A percentile compares a stretch with the other conserved stretches of the same genome.
Conservation (phyloP, 2,113 vertebrate genomes). For the Tapirus terrestris region DNA sequence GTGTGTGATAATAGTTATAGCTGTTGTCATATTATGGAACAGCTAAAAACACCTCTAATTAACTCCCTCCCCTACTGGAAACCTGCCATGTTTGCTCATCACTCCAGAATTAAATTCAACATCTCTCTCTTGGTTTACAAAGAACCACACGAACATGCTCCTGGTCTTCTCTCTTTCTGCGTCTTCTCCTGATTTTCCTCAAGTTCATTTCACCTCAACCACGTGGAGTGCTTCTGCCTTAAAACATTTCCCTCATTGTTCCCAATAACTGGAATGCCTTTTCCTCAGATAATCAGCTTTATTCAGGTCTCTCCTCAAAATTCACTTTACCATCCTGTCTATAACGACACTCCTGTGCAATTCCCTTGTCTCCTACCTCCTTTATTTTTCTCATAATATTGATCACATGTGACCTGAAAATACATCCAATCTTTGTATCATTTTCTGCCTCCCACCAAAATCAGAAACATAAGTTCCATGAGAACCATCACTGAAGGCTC, state of each 20-base stretch:
- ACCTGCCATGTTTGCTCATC: neutral
- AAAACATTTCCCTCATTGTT: neutral
- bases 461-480: neutral
- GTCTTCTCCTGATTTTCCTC: neutral
- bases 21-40: neutral
- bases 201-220: neutral
- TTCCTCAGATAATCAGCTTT: neutral
- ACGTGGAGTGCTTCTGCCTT: neutral
- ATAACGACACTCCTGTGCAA: neutral
- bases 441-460: neutral
- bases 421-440: neutral
- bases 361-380: neutral
- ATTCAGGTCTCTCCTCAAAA: neutral
- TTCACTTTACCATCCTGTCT: neutral
- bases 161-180: neutral
- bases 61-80: neutral
- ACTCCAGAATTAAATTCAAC: neutral
- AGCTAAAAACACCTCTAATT: neutral
- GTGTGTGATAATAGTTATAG: neutral
- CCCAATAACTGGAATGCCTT: neutral
- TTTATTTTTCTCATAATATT: neutral
- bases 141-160: neutral
- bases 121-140: neutral
- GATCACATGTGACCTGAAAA: neutral
- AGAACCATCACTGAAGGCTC: neutral